Evolutionary conservation across 2,113 vertebrate genomes (phyloP).

Genomic region (Neogobius melanostomus): DNA sequence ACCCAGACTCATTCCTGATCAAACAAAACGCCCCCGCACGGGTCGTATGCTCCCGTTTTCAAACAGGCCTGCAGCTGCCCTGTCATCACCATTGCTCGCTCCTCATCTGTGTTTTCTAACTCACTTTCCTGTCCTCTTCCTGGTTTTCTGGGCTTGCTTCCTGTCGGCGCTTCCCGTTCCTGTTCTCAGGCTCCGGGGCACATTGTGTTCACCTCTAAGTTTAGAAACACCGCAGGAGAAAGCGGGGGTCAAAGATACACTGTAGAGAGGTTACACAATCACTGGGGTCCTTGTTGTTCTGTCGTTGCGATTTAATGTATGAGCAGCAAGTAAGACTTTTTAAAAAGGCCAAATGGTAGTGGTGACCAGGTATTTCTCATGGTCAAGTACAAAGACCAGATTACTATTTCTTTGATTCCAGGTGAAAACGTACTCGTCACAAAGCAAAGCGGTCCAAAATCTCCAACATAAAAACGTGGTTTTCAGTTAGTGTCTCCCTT

Average conservation of each 20-base stretch:
- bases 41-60: not conserved
- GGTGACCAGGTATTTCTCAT: too few species aligned
- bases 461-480: too few species aligned
- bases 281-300: not conserved
- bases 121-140: constrained; percentile 7
- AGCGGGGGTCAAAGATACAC: not conserved
- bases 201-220: constrained; percentile 11
- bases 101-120: not conserved
- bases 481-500: too few species aligned
- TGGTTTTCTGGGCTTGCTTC: constrained; percentile 5
- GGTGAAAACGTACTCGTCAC: too few species aligned
- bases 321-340: not conserved
- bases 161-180: constrained; percentile 4
- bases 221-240: constrained; percentile 5
- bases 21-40: too few species aligned
- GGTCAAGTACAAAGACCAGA: too few species aligned
- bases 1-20: not conserved
- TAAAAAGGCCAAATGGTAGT: too few species aligned
- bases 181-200: constrained; percentile 8
- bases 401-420: too few species aligned
- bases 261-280: not conserved
- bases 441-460: too few species aligned
- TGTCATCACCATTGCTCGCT: not conserved
- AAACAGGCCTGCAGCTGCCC: not conserved
- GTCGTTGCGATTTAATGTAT: not conserved